phyloP scores from a whole-genome alignment of 1,140 invertebrate genomes.

The Alviniconcha marisindica region DNA sequence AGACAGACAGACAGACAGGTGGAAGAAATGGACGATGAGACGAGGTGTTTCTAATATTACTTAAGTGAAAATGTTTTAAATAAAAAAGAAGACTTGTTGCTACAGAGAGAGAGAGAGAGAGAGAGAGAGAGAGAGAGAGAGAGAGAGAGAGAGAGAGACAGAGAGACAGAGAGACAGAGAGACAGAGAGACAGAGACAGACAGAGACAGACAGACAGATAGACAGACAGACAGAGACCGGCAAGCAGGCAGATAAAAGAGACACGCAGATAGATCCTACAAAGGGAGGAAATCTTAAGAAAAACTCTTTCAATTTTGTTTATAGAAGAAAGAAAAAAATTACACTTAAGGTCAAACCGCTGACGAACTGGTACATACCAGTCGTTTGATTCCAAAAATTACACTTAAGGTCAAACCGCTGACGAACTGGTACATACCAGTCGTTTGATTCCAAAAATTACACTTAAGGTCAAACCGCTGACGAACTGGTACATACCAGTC shows the following conservation, averaged over 20 bases:
- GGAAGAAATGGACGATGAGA: not conserved
- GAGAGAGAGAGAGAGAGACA: conserved; percentile 9
- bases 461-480: not conserved
- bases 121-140: conserved; percentile 8
- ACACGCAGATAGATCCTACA: too few species aligned
- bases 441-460: not conserved
- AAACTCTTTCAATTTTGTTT: not conserved
- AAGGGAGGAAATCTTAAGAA: too few species aligned
- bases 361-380: not conserved
- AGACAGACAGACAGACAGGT: not conserved
- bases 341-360: not conserved
- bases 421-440: not conserved
- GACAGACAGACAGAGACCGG: not conserved
- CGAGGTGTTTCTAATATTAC: too few species aligned
- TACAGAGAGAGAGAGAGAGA: too few species aligned
- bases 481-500: not conserved
- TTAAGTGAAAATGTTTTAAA: too few species aligned
- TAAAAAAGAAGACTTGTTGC: too few species aligned
- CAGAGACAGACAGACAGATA: not conserved
- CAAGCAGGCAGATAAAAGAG: not conserved
- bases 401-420: not conserved
- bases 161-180: conserved; percentile 4
- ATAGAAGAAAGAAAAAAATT: not conserved
- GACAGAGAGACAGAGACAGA: not conserved
- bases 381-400: not conserved